Evolutionary conservation across 2,888 invertebrate species (phyloP), one percentile per base, ranked within the genome.

Genomic region (Anorthoa munda): DNA sequence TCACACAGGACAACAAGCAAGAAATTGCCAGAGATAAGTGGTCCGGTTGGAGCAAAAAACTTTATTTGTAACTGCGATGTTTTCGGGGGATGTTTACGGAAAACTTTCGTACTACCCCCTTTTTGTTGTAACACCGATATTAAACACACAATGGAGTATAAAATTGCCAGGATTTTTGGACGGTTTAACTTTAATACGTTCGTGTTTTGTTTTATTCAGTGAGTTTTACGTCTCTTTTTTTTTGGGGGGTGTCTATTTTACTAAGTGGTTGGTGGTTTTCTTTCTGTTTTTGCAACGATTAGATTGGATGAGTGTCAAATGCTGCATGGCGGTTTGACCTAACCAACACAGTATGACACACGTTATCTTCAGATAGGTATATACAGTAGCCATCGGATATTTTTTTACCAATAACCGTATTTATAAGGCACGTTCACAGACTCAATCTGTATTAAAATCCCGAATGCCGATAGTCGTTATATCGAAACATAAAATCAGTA

Each of bases 41-140:
- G 72, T 59, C 68, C 39, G 55, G 56, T 68, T 51, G 45, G 18
- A 71, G 59, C 75, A 75, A 75, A 79, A 81, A 82, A 68, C 64
- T 84, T 84, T 81, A 79, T 72, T 84, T 71, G 76, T 72, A 66
- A 72, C 76, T 66, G 46, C 39, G n/a, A 68, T 75, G 74, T 76
- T 81, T 78, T 69, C 23, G 66, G 56, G 67, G 46, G 50, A 63
- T 76, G 72, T 82, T 82, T 72, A 72, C 75, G 56, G 1, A 18
- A 65, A 81, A 78, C 68, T 81, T 78, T 78, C 56, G 15, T 26
- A 51, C 21, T 2, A 12, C 46, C 51, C 26, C 50, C 51, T 18
- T 48, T 72, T 80, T 73, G 18, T 71, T 81, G 70, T 74, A 63
- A 66, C 69, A 39, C 46, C 63, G 53, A 77, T 81, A 73, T 77